Evolutionary conservation across 2,113 vertebrate genomes (phyloP).

Genomic region (Himantopus leucocephalus): DNA sequence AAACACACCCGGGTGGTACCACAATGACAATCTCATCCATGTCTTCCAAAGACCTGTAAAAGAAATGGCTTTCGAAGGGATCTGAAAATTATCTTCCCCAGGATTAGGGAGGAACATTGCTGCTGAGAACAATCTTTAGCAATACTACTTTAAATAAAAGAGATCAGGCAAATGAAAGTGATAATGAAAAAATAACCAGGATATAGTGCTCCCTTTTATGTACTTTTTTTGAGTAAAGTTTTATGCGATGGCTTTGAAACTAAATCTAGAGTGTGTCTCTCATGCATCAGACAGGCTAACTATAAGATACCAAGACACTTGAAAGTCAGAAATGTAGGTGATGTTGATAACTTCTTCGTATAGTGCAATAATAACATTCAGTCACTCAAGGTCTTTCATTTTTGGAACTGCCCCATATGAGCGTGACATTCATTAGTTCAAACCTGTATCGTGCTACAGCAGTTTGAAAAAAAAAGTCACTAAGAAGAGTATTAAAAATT

Average conservation of each 20-base stretch:
- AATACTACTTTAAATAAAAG: not conserved
- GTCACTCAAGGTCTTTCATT: slow-evolving; percentile 61
- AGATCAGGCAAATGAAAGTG: not conserved
- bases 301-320: slow-evolving; percentile 24
- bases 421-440: slow-evolving; percentile 52
- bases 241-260: not conserved
- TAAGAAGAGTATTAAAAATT: slow-evolving; percentile 43
- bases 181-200: not conserved
- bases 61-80: not conserved
- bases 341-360: not conserved
- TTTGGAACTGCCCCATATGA: slow-evolving; percentile 62
- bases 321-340: slow-evolving; percentile 68
- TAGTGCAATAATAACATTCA: slow-evolving; percentile 3
- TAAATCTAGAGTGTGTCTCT: not conserved
- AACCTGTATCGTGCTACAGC: not conserved
- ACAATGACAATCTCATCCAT: not conserved
- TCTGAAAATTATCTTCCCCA: not conserved
- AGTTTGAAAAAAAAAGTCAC: not conserved
- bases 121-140: not conserved
- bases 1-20: not conserved
- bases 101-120: not conserved
- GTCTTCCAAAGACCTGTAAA: not conserved
- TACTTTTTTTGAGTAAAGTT: not conserved
- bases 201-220: not conserved
- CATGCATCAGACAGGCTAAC: not conserved